A percentile compares a stretch with the other conserved stretches of the same genome.
Conservation (phyloP, 2,113 vertebrate genomes). For the Cettia cetti region DNA sequence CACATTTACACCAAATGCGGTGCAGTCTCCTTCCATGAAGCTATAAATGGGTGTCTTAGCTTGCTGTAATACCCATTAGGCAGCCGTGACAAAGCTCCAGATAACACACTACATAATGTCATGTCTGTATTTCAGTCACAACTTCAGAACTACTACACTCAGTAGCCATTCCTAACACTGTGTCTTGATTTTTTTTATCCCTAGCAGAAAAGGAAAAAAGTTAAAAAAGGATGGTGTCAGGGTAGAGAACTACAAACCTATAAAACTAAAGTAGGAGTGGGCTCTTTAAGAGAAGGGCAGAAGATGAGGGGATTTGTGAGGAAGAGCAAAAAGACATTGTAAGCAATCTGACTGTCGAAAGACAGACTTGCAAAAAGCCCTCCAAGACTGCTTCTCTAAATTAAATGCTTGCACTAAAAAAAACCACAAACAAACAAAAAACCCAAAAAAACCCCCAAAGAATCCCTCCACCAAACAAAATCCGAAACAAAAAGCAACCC, state of each 20-base stretch:
- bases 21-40: not conserved
- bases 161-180: not conserved
- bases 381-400: not conserved
- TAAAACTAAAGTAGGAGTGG: not conserved
- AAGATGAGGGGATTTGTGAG: not conserved
- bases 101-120: not conserved
- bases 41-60: not conserved
- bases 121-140: not conserved
- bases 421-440: not conserved
- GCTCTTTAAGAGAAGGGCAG: not conserved
- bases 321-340: not conserved
- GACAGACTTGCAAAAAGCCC: not conserved
- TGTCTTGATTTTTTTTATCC: not conserved
- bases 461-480: not conserved
- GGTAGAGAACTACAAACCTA: not conserved
- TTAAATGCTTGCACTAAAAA: not conserved
- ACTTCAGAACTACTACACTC: not conserved
- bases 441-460: too few species aligned
- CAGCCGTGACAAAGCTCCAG: not conserved
- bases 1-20: not conserved
- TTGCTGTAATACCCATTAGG: not conserved
- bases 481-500: not conserved
- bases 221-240: accelerated
- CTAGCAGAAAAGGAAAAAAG: not conserved
- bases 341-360: not conserved